These are phyloP conservation scores for Embidobia sp. DNA, from an alignment of 2,888 invertebrate genomes.

Conservation along the genomic window DNA sequence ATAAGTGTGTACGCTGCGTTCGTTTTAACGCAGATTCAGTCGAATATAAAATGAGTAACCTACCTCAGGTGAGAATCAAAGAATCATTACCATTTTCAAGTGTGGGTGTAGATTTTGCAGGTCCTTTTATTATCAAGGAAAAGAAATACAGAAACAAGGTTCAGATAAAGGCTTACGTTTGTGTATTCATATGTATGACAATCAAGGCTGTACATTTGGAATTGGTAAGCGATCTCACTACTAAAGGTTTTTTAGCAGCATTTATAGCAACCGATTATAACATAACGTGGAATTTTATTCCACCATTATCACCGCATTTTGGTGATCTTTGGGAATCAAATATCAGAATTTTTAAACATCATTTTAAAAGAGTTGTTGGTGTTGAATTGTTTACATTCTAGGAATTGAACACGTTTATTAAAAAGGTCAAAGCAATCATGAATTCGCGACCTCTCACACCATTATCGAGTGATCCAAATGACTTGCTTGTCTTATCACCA, in stretches of 20 bases:
- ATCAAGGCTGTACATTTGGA: constrained; percentile 74
- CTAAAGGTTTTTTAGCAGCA: constrained; percentile 71
- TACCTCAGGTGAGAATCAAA: constrained; percentile 49
- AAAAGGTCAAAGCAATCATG: constrained; percentile 5
- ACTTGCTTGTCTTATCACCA: background rate
- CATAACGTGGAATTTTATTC: no score
- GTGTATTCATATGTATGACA: constrained; percentile 71
- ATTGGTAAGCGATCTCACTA: constrained; percentile 68
- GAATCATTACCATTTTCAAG: constrained; percentile 64
- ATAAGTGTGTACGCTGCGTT: constrained; percentile 62
- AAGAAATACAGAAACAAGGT: constrained; percentile 41
- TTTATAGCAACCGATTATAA: no score
- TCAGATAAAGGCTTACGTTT: constrained; percentile 47
- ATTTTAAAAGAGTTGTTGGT: no score
- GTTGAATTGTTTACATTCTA: constrained; percentile 4
- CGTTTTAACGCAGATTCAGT: background rate
- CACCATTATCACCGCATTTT: no score
- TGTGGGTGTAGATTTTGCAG: constrained; percentile 69
- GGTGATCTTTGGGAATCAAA: no score
- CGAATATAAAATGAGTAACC: background rate
- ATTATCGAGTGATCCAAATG: constrained; percentile 3
- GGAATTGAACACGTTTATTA: constrained; percentile 1
- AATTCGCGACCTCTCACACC: constrained; percentile 13
- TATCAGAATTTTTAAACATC: no score
- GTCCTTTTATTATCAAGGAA: constrained; percentile 69